Conservation (phyloP, 2,113 vertebrate species). For the Gallinago paraguaiae region DNA sequence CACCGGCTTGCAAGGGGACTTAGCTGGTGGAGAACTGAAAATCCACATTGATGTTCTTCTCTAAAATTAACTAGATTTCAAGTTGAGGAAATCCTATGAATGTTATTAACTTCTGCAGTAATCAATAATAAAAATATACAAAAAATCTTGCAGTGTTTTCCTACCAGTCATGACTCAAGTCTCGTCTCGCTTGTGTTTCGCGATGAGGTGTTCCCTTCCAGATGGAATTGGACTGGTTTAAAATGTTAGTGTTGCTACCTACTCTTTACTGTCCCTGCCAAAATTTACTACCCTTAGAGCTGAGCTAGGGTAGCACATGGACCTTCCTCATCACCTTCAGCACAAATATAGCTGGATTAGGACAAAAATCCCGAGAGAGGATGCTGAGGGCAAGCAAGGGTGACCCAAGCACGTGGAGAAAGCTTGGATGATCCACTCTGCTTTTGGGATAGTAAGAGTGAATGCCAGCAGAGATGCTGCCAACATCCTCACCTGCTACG, state of each 20-base stretch:
- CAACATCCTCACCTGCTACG: background rate
- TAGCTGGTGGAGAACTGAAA: background rate
- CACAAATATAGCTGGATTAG: background rate
- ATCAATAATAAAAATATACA: background rate
- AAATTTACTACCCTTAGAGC: background rate
- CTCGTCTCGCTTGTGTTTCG: background rate
- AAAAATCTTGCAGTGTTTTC: background rate
- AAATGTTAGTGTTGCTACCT: accelerated
- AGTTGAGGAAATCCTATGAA: background rate
- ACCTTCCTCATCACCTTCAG: background rate
- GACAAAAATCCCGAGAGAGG: background rate
- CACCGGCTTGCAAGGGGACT: background rate
- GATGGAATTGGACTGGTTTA: background rate
- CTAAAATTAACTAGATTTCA: constrained; percentile 28
- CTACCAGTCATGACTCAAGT: background rate
- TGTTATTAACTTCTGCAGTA: background rate
- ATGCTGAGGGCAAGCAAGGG: background rate
- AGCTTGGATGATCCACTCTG: background rate
- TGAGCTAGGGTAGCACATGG: background rate
- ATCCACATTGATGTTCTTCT: background rate
- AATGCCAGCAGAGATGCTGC: background rate
- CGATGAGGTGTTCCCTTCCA: background rate
- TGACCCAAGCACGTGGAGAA: background rate
- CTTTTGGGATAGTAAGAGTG: background rate
- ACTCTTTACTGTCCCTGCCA: background rate